phyloP scores from a whole-genome alignment of 2,797 vertebrate species.

The Graptemys geographica region DNA sequence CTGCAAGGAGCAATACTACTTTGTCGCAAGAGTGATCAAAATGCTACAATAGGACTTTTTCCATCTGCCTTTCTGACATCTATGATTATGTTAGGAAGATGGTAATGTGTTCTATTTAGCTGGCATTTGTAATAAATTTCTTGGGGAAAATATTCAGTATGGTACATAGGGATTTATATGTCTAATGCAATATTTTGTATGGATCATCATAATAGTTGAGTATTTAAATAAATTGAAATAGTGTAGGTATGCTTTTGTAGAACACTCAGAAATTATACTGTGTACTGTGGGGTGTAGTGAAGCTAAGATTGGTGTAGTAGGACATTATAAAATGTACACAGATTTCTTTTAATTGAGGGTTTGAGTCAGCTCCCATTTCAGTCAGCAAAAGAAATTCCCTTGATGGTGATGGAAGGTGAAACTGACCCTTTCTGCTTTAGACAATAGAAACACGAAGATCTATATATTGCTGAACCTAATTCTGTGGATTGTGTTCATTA shows the following conservation, averaged over 20 bases:
- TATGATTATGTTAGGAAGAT: slow-evolving; percentile 32
- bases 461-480: not conserved
- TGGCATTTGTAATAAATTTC: slow-evolving; percentile 59
- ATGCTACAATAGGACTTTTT: slow-evolving; percentile 40
- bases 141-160: slow-evolving; percentile 53
- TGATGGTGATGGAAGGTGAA: not conserved
- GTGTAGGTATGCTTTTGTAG: not conserved
- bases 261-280: not conserved
- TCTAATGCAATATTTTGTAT: not conserved
- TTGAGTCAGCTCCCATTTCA: not conserved
- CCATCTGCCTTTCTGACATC: slow-evolving; percentile 41
- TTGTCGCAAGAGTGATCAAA: slow-evolving; percentile 10
- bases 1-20: slow-evolving; percentile 26
- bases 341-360: not conserved
- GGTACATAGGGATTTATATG: slow-evolving; percentile 29
- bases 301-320: not conserved
- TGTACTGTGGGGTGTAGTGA: not conserved
- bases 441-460: not conserved
- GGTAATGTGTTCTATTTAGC: slow-evolving; percentile 1
- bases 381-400: not conserved
- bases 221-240: not conserved
- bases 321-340: not conserved
- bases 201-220: not conserved
- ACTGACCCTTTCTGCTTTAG: not conserved
- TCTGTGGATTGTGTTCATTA: not conserved